Evolutionary conservation across 2,113 vertebrate genomes (phyloP), one percentile per base, ranked within the genome.

Genomic region (cattle (Bos taurus)): DNA sequence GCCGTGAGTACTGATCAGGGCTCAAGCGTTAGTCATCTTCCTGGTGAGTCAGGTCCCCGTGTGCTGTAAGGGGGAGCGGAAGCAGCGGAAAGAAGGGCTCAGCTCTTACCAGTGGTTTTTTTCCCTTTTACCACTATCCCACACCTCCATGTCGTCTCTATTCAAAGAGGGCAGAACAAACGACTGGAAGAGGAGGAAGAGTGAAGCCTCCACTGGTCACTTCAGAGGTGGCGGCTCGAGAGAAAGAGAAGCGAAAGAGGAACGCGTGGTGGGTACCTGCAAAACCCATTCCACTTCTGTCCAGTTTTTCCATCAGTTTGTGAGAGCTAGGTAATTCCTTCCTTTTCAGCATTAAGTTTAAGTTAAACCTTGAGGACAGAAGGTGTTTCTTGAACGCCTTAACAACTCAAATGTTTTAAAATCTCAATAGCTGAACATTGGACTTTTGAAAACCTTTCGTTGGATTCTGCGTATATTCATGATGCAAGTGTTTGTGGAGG

Each of bases 381-480:
- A 71, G 16, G 26, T 74, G 36, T 86, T 88, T 91, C 64, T 67
- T 54, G n/a, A 82, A 83, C 6, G 60, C 60, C 30, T 95, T 88
- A 59, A 74, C 1, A 23, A 87, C 28, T 21, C 30, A 13, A 43
- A 33, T 57, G 43, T 43, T 48, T 16, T 64, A 48, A 57, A 86
- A 12, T 81, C 81, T 91, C 16, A 13, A 17, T 77, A 88, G 77
- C 33, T 67, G 30, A 30, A 59, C 40, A n/a, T 92, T 81, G 82
- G 40, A 95, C 57, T 57, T 83, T 94, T 92, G 80, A 81, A 81
- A 91, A 19, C 28, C 54, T 86, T 30, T 96, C 14, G n/a, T 91
- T 85, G 2, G 50, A 64, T 16, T 54, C 26, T 28, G 71, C 2
- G 25, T 50, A 13, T 74, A 26, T 23, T 64, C 21, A 43, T 56